Conservation (phyloP, 2,888 invertebrate species). For the Lithophane socia region DNA sequence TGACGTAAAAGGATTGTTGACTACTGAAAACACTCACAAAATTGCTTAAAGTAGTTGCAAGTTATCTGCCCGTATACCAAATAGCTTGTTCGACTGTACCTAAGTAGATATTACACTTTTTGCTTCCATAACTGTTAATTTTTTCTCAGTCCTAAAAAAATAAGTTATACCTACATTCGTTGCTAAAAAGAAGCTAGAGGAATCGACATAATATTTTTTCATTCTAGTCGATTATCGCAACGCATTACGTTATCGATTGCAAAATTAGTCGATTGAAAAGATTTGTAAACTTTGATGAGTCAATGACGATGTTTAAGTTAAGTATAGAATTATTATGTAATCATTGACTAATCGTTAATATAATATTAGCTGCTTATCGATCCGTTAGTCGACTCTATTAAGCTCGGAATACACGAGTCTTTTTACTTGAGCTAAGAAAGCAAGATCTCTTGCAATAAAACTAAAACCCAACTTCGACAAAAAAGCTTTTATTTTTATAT, state of each 20-base stretch:
- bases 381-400: not conserved
- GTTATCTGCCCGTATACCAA: no score
- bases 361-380: constrained; percentile 17
- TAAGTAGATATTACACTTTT: not conserved
- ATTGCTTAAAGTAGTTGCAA: no score
- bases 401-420: not conserved
- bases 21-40: no score
- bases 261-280: constrained; percentile 39
- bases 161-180: not conserved
- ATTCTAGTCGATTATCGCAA: constrained; percentile 32
- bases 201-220: not conserved
- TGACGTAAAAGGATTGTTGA: no score
- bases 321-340: constrained; percentile 38
- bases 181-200: not conserved
- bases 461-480: no score
- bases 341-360: constrained; percentile 8
- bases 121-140: not conserved
- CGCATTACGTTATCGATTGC: constrained; percentile 44
- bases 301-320: constrained; percentile 45
- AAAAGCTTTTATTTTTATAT: no score
- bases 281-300: constrained; percentile 35
- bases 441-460: not conserved
- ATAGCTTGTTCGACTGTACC: not conserved
- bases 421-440: no score
- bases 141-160: not conserved